A percentile compares a stretch with the other conserved stretches of the same genome.
Evolutionary conservation across 2,888 invertebrate genomes (phyloP).

Genomic region (Lathronympha strigana): DNA sequence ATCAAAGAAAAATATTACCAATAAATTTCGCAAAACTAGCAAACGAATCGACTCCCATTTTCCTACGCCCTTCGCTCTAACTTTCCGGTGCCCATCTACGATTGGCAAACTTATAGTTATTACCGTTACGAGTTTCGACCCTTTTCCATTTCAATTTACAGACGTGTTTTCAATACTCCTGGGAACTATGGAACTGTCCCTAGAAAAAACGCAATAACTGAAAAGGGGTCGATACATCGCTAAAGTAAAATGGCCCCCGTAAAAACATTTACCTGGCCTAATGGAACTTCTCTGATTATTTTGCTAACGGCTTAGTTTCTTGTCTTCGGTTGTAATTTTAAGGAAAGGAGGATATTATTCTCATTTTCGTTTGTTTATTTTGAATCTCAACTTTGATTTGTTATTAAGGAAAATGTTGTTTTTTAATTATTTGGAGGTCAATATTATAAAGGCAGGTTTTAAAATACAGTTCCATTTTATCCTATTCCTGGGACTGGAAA

Average conservation of each 20-base stretch:
- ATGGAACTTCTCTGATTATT: constrained; percentile 31
- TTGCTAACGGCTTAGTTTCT: constrained; percentile 11
- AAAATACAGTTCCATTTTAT: no score
- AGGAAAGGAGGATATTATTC: neutral
- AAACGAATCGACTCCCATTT: constrained; percentile 41
- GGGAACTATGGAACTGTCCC: constrained; percentile 59
- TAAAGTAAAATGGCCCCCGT: constrained; percentile 27
- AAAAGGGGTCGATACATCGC: constrained; percentile 53
- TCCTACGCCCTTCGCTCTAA: constrained; percentile 40
- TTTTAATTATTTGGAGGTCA: no score
- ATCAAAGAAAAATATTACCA: constrained; percentile 36
- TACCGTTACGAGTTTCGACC: constrained; percentile 68
- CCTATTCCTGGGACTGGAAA: no score
- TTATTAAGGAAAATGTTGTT: neutral
- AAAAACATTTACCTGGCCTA: constrained; percentile 36
- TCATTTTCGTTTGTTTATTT: constrained; percentile 5
- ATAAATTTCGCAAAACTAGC: constrained; percentile 38
- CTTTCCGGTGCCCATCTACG: constrained; percentile 50
- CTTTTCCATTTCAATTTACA: constrained; percentile 76
- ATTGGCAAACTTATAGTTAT: constrained; percentile 65
- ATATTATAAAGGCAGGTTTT: no score
- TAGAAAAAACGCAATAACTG: constrained; percentile 62
- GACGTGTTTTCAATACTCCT: constrained; percentile 69
- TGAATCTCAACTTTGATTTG: neutral
- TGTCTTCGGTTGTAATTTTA: constrained; percentile 13